phyloP scores from a whole-genome alignment of 1,140 invertebrate species.

The Callitettix versicolor region DNA sequence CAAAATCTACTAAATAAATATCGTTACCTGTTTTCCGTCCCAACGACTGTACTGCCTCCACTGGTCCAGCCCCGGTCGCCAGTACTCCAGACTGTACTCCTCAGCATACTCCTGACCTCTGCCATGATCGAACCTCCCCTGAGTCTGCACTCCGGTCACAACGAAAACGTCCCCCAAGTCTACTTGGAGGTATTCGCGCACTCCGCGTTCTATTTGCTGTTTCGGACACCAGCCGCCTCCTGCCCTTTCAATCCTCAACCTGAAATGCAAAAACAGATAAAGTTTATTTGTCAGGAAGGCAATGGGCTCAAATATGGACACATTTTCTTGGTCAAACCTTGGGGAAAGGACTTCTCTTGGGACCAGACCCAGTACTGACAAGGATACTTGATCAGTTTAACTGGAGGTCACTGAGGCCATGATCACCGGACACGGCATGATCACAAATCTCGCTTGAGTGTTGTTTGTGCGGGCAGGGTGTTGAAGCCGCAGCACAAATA shows the following conservation, averaged over 20 bases:
- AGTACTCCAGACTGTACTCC: conserved; percentile 84
- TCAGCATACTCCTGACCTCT: conserved; percentile 86
- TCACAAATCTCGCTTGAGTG: too few species aligned
- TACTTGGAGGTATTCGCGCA: conserved; percentile 81
- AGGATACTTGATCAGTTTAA: too few species aligned
- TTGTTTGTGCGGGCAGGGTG: too few species aligned
- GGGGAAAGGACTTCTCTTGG: too few species aligned
- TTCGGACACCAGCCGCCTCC: conserved; percentile 95
- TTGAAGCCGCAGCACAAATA: too few species aligned
- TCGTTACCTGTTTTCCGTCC: conserved; percentile 27
- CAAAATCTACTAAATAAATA: too few species aligned
- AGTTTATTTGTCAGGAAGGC: too few species aligned
- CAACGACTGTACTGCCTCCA: conserved; percentile 26
- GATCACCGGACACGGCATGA: too few species aligned
- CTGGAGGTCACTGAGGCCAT: too few species aligned
- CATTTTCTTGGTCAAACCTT: too few species aligned
- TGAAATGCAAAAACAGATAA: conserved; percentile 35
- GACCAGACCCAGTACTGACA: too few species aligned
- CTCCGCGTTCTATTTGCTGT: conserved; percentile 71
- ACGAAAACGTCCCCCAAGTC: conserved; percentile 67
- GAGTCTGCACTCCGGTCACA: conserved; percentile 72
- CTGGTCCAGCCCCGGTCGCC: conserved; percentile 59
- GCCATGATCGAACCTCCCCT: conserved; percentile 89
- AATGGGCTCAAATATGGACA: too few species aligned
- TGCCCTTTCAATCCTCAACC: conserved; percentile 74